phyloP scores from a whole-genome alignment of 2,797 vertebrate genomes.

The Cottoperca gobio region DNA sequence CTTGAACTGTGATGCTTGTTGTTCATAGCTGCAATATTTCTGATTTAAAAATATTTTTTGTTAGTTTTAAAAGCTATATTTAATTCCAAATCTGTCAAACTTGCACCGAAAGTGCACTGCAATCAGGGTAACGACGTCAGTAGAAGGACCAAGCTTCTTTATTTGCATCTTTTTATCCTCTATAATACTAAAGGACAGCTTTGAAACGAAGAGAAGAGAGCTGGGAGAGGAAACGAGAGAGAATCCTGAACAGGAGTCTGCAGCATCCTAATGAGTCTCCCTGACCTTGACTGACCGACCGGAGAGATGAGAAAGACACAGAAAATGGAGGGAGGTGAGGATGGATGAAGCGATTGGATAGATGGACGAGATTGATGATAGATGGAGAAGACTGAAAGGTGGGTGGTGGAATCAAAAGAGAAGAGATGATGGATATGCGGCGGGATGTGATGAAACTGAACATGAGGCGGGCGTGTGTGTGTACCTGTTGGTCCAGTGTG shows the following conservation, averaged over 20 bases:
- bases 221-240: conserved; percentile 27
- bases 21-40: conserved; percentile 17
- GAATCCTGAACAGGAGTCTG: conserved; percentile 44
- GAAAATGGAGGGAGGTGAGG: conserved; percentile 41
- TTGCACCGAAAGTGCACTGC: not conserved
- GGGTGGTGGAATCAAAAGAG: conserved; percentile 27
- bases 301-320: conserved; percentile 41
- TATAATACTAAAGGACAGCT: conserved; percentile 19
- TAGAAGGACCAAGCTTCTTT: not conserved
- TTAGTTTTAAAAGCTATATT: not conserved
- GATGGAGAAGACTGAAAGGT: conserved; percentile 43
- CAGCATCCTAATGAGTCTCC: conserved; percentile 68
- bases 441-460: conserved; percentile 37
- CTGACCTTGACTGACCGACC: conserved; percentile 66
- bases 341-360: conserved; percentile 22
- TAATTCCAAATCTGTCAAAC: conserved; percentile 6
- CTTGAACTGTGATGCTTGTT: not conserved
- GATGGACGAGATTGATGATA: conserved; percentile 52
- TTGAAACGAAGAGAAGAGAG: conserved; percentile 34
- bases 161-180: conserved; percentile 14
- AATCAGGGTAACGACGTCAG: conserved; percentile 7
- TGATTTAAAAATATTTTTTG: conserved; percentile 9
- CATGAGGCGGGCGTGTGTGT: conserved; percentile 20
- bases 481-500: conserved; percentile 98
- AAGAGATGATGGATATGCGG: conserved; percentile 40